These are phyloP conservation scores for Drosophila kambysellisi DNA, from an alignment of 2,888 invertebrate genomes.

Conservation along the genomic window DNA sequence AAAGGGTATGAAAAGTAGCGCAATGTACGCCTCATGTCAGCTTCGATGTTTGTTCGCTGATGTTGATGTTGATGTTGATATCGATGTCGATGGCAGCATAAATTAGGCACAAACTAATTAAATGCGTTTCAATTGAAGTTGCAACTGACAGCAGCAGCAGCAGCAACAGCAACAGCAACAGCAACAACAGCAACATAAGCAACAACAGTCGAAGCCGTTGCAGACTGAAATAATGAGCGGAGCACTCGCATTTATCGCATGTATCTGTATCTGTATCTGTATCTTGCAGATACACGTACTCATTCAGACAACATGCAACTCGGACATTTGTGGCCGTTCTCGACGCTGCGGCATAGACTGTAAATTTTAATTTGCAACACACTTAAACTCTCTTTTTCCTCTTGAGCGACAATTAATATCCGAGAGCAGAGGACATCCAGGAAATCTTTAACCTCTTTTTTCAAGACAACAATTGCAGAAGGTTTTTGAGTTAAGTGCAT, in stretches of 20 bases:
- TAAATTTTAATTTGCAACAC: conserved; percentile 38
- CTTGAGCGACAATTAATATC: neutral
- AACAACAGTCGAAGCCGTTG: neutral
- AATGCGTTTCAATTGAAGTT: conserved; percentile 73
- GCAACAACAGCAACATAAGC: neutral
- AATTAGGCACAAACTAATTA: conserved; percentile 75
- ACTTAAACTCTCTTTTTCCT: conserved; percentile 6
- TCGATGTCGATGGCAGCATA: conserved; percentile 62
- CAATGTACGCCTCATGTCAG: conserved; percentile 48
- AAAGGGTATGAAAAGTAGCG: conserved; percentile 32
- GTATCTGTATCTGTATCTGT: conserved; percentile 22
- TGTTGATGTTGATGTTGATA: conserved; percentile 27
- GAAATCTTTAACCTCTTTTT: neutral
- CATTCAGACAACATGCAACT: conserved; percentile 30
- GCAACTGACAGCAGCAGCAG: conserved; percentile 38
- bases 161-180: no score
- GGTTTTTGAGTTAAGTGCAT: neutral
- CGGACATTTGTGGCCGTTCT: conserved; percentile 27
- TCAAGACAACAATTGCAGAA: neutral
- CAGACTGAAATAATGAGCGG: conserved; percentile 47
- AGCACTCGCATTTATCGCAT: conserved; percentile 26
- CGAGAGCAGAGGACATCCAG: neutral
- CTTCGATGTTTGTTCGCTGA: conserved; percentile 24
- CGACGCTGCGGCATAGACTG: conserved; percentile 23
- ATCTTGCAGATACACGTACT: conserved; percentile 41